Evolutionary conservation across 2,797 vertebrate species (phyloP).

Genomic region (Acipenser transmontanus): DNA sequence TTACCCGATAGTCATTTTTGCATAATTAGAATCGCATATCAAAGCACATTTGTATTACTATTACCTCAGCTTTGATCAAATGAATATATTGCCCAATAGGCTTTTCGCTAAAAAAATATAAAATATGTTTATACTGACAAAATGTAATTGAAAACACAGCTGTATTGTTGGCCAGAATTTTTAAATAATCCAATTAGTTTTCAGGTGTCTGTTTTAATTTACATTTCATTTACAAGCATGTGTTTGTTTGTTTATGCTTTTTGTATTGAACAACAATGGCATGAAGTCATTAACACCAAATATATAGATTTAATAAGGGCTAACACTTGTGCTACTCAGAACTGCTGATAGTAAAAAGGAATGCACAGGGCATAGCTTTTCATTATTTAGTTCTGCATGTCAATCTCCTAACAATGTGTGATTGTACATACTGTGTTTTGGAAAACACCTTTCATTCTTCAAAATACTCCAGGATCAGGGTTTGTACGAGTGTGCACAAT

Average conservation of each 20-base stretch:
- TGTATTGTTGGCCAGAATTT: no score
- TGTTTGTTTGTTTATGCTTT: conserved; percentile 15
- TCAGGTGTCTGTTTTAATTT: no score
- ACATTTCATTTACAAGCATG: not conserved
- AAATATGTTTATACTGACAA: no score
- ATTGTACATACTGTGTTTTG: conserved; percentile 58
- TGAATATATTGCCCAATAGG: no score
- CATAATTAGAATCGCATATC: no score
- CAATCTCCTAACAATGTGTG: conserved; percentile 69
- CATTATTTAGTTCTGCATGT: conserved; percentile 44
- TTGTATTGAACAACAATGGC: conserved; percentile 11
- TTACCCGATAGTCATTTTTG: no score
- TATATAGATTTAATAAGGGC: conserved; percentile 49
- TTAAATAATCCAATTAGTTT: no score
- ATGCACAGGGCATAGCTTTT: conserved; percentile 30
- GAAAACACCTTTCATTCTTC: conserved; percentile 64
- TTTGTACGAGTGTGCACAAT: conserved; percentile 59
- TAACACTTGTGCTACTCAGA: conserved; percentile 25
- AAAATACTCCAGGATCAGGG: conserved; percentile 47
- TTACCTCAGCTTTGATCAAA: no score
- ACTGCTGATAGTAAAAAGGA: conserved; percentile 38
- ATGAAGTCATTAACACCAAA: conserved; percentile 22
- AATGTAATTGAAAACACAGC: no score
- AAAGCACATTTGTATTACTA: no score
- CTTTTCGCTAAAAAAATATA: no score